Base-by-base conservation (phyloP, 2,888 invertebrate genomes). In the Chouioia cunea region DNA sequence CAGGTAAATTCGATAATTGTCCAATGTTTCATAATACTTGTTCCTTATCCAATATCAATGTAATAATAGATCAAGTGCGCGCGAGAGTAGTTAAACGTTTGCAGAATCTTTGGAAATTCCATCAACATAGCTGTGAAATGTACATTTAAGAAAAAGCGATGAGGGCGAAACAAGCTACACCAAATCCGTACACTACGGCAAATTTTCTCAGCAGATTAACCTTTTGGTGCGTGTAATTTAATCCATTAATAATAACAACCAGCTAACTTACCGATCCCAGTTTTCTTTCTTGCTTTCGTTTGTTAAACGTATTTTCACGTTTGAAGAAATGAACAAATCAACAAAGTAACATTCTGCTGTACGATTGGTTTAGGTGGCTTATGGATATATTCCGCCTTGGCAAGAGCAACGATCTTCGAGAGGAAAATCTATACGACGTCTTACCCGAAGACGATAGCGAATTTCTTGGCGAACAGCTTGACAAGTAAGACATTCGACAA, bases 141-240 rank as follows among this genome's bases (percentile, higher is more conserved):
- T 22, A 53, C 23, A 59, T 47, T 22, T 22, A 59, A 59, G 10
- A 23, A 18, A n/a, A 22, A 47, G n/a, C 27, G 6, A 27, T 27
- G 27, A 27, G 47, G 47, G 15, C 20, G 1, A 22, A 48, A 23
- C n/a, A 60, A 48, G 0, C 2, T 27, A 0, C 27, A 48, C 14
- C 60, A 27, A 4, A 2, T 27, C 60, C 18, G 27, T 47, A n/a
- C 12, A 47, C 10, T 27, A n/a, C 6, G 8, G 60, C 48, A 4
- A 60, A 60, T 23, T n/a, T 23, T 36, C 16, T 60, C 10, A 60
- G 48, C 16, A 48, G n/a, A 60, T 48, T 60, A 12, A 8, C 48
- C 1, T 60, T 60, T 14, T 60, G 60, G 60, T 47, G 27, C 47
- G 57, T 60, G n/a, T n/a, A n/a, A n/a, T n/a, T n/a, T n/a, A n/a